Evolutionary conservation across 2,888 invertebrate genomes (phyloP), one percentile per base, ranked within the genome.

Genomic region (Trichogramma dendrolimi): DNA sequence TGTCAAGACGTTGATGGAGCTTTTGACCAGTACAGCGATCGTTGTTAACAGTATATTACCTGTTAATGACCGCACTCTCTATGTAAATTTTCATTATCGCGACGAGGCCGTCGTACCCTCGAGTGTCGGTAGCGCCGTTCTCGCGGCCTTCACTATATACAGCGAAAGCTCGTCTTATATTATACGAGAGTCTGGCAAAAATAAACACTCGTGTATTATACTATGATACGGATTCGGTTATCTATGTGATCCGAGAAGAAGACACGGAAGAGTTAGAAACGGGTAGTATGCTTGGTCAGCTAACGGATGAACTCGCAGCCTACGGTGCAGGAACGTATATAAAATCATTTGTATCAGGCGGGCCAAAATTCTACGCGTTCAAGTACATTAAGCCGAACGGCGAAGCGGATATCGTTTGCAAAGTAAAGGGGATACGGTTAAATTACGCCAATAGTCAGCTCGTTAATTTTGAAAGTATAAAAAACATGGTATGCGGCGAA

Each of bases 171-270:
- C n/a, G n/a, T n/a, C n/a, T n/a, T n/a, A n/a, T n/a, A 51, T 67
- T 64, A 46, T 38, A 52, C 47, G 62, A 66, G 47, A 63, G 62
- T 7, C 39, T 66, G 10, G 61, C 67, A 1, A 41, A 58, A 47
- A 62, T 80, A 7, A 70, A 66, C 5, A 58, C 67, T 42, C 38
- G 58, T 5, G 58, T 50, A 4, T 14, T 49, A 6, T 63, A 60
- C 27, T 39, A 49, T 7, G 60, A 63, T n/a, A 58, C 62, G 1
- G 58, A 58, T n/a, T 55, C 55, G 41, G 43, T 55, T 1, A 5
- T 62, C 10, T 58, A 42, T 50, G 42, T 50, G 1, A 56, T 5
- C 39, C 6, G 1, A 54, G 14, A 4, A 10, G 43, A 6, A 3
- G 44, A 44, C 38, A 4, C 5, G 7, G 27, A 54, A 5, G n/a